A percentile compares a stretch with the other conserved stretches of the same genome.
Evolutionary conservation across 2,113 vertebrate genomes (phyloP).

Genomic region (Eonycteris spelaea): DNA sequence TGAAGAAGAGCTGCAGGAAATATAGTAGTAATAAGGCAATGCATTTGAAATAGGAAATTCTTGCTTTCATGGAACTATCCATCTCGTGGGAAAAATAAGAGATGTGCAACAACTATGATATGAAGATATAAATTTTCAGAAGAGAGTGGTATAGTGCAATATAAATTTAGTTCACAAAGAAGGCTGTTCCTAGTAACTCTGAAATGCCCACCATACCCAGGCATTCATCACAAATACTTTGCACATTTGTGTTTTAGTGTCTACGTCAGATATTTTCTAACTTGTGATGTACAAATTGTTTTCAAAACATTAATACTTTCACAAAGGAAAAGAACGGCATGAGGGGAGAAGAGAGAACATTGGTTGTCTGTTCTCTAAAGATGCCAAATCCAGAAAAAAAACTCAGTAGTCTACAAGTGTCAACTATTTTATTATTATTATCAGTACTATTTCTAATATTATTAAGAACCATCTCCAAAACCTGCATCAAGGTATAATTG

Average conservation of each 20-base stretch:
- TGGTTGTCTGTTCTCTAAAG: not conserved
- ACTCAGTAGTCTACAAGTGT: not conserved
- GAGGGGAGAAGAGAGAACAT: not conserved
- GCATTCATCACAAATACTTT: not conserved
- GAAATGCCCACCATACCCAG: not conserved
- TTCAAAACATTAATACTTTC: not conserved
- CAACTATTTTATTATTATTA: not conserved
- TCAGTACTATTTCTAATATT: not conserved
- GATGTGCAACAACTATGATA: not conserved
- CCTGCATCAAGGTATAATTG: not conserved
- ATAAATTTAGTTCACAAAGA: not conserved
- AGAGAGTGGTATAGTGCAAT: not conserved
- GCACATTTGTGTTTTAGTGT: not conserved
- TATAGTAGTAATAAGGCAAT: not conserved
- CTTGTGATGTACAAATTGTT: not conserved
- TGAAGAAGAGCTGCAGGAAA: not conserved
- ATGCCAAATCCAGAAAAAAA: not conserved
- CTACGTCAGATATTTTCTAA: not conserved
- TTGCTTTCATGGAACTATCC: not conserved
- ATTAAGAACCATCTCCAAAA: not conserved
- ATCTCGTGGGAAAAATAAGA: not conserved
- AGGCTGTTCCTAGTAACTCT: not conserved
- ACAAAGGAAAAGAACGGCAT: not conserved
- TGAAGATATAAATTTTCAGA: not conserved
- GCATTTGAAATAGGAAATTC: not conserved